Evolutionary conservation across 2,113 vertebrate genomes (phyloP).

Genomic region (Syrrhaptes paradoxus): DNA sequence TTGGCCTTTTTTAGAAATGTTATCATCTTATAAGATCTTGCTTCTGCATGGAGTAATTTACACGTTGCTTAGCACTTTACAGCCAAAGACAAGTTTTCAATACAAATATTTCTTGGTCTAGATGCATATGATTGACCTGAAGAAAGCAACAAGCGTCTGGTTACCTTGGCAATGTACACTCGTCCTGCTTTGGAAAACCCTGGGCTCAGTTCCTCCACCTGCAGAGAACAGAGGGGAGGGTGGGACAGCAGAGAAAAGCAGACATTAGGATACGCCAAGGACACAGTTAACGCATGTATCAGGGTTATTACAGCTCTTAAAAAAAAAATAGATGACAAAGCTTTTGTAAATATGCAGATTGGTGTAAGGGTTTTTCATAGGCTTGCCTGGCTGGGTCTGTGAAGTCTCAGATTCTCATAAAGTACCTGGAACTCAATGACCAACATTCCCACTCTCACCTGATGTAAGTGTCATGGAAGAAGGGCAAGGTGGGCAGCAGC

Average conservation of each 20-base stretch:
- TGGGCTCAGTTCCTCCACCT: conserved; percentile 89
- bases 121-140: not conserved
- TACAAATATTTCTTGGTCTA: not conserved
- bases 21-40: not conserved
- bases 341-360: not conserved
- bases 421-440: not conserved
- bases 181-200: conserved; percentile 89
- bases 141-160: not conserved
- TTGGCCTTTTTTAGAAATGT: not conserved
- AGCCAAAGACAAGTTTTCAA: not conserved
- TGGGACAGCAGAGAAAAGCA: not conserved
- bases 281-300: not conserved
- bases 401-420: too few relatives aligned
- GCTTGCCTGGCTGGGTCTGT: not conserved
- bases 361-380: rapidly evolving
- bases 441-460: not conserved
- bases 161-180: conserved; percentile 91
- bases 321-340: not conserved
- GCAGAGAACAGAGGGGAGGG: not conserved
- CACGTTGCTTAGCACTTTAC: rapidly evolving
- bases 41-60: not conserved
- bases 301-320: not conserved
- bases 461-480: rapidly evolving
- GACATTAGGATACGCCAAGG: not conserved
- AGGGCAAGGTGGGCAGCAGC: rapidly evolving